A percentile compares a stretch with the other conserved stretches of the same genome.
These are phyloP conservation scores for Petrocephalus zakoni DNA, from an alignment of 2,113 vertebrate species.

Conservation along the genomic window DNA sequence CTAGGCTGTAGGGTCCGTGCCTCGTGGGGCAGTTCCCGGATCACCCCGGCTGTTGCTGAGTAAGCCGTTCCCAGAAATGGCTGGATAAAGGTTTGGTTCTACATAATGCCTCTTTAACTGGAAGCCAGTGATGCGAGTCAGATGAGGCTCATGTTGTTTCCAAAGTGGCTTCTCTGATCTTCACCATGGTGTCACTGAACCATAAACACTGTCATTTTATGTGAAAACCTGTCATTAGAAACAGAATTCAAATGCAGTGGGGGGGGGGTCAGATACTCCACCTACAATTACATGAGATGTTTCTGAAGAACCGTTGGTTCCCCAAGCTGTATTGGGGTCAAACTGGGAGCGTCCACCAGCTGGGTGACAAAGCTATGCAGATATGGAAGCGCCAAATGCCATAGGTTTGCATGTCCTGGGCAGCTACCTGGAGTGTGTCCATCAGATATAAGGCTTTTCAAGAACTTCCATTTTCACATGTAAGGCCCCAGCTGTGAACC, in stretches of 20 bases:
- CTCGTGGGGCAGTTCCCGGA: background rate
- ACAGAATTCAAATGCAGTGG: background rate
- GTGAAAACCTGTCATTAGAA: background rate
- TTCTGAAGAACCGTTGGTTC: background rate
- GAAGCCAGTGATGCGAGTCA: background rate
- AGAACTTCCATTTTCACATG: background rate
- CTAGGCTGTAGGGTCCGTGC: background rate
- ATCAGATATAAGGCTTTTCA: background rate
- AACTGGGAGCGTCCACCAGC: background rate
- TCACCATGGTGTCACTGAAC: background rate
- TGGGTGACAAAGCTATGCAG: background rate
- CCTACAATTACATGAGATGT: background rate
- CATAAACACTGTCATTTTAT: background rate
- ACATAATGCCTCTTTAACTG: background rate
- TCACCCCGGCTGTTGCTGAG: background rate
- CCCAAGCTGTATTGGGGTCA: background rate
- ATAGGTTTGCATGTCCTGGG: background rate
- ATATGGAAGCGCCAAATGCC: background rate
- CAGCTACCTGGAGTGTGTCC: background rate
- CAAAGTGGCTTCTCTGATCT: background rate
- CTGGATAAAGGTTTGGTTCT: background rate
- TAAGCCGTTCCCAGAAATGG: background rate
- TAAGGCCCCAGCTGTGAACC: background rate
- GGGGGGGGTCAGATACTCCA: background rate
- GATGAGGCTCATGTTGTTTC: background rate